Evolutionary conservation across 2,888 invertebrate genomes (phyloP).

Genomic region (Athripsodes cinereus): DNA sequence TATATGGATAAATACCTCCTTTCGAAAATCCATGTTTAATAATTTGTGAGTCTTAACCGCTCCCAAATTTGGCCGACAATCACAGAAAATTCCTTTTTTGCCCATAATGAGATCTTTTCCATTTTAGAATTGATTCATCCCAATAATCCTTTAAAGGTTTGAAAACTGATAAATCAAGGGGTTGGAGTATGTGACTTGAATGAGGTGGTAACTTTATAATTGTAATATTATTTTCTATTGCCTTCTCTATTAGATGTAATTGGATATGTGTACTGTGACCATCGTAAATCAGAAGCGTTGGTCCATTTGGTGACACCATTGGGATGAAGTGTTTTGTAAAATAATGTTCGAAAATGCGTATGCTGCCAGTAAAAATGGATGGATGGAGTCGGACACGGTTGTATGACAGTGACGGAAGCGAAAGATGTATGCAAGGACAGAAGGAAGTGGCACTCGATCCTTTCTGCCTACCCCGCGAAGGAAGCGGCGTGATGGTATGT

Average conservation of each 20-base stretch:
- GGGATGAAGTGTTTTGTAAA: conserved; percentile 1
- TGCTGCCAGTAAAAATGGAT: too few species aligned
- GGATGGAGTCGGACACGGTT: too few species aligned
- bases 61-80: neutral
- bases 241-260: neutral
- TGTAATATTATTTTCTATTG: neutral
- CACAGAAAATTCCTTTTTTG: neutral
- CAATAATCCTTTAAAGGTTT: conserved; percentile 2
- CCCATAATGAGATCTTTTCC: conserved; percentile 3
- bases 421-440: too few species aligned
- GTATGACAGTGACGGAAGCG: too few species aligned
- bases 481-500: too few species aligned
- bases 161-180: conserved; percentile 1
- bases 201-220: conserved; percentile 1
- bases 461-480: too few species aligned
- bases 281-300: conserved; percentile 3
- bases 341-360: neutral
- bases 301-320: conserved; percentile 2
- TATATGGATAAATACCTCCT: conserved; percentile 1
- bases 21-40: neutral
- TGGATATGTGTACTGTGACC: neutral
- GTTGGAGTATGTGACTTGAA: conserved; percentile 3
- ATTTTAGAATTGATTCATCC: conserved; percentile 3
- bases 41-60: neutral
- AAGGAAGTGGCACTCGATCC: too few species aligned